Evolutionary conservation across 37 sponge, comb jelly and placozoan genomes (phyloP), one percentile per base, ranked within the genome.

Genomic region (Crambe crambe): DNA sequence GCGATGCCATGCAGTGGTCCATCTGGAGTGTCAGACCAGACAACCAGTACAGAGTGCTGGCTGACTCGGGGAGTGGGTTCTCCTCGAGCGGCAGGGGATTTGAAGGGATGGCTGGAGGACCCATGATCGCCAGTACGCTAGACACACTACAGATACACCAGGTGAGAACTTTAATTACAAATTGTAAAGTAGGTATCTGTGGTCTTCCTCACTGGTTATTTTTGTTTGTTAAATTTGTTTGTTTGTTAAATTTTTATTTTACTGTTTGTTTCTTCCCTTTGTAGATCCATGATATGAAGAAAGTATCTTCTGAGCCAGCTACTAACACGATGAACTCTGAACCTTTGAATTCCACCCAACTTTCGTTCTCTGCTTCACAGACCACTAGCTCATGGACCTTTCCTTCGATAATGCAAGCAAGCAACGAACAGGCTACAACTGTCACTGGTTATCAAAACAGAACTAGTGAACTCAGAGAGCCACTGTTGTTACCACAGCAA

Each of bases 1-100:
- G n/a, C 34, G 78, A 86, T 29, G 29, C 80, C 58, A 80, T 80
- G 75, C 75, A 86, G 80, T 86, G 87, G 87, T 86, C 87, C 26
- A 74, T 86, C 22, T 86, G 87, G 87, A 86, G 80, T 43, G 67
- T 37, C 8, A 44, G 32, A 1, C 75, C 75, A 36, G 58, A 58
- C 12, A 68, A 68, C 42, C 42, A 22, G 10, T 65, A 30, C 56
- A 22, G 54, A 27, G 57, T 26, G 41, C 70, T 23, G 17, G 68
- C 54, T 37, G 21, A 34, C 10, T 34, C 66, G 2, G 66, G 66
- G 35, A 34, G 66, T 2, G 66, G 31, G 66, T n/a, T n/a, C n/a
- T n/a, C n/a, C n/a, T n/a, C n/a, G n/a, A n/a, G n/a, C n/a, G n/a
- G n/a, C n/a, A n/a, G n/a, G n/a, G n/a, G n/a, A n/a, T n/a, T n/a